Conservation (phyloP, 2,888 invertebrate species). For the Drosophila sordidapex region DNA sequence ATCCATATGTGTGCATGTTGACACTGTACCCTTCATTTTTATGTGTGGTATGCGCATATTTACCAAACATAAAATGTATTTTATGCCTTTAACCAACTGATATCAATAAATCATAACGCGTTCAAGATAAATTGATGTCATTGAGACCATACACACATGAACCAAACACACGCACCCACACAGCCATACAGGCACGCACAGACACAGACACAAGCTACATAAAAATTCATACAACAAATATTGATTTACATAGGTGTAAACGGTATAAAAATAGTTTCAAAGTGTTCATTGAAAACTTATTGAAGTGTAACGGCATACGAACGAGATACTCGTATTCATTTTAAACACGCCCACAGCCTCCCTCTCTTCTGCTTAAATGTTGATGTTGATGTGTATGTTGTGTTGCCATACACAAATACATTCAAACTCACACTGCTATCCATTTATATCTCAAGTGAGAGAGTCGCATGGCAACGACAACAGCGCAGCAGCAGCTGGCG, state of each 20-base stretch:
- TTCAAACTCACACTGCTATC: conserved; percentile 21
- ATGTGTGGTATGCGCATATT: conserved; percentile 38
- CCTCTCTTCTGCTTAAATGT: conserved; percentile 1
- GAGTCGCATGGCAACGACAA: conserved; percentile 30
- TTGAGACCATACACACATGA: conserved; percentile 25
- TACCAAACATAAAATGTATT: conserved; percentile 32
- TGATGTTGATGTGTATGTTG: conserved; percentile 7
- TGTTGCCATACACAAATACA: conserved; percentile 42
- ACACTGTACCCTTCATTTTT: conserved; percentile 1
- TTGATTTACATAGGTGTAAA: conserved; percentile 63
- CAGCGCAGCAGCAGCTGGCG: conserved; percentile 2
- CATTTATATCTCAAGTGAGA: conserved; percentile 45
- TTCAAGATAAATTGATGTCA: conserved; percentile 59
- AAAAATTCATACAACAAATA: conserved; percentile 32
- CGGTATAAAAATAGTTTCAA: conserved; percentile 78
- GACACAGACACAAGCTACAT: not conserved
- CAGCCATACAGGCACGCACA: conserved; percentile 3
- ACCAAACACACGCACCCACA: conserved; percentile 2
- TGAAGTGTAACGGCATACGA: conserved; percentile 68
- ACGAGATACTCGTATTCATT: conserved; percentile 66
- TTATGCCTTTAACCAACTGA: conserved; percentile 39
- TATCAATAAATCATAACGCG: conserved; percentile 62
- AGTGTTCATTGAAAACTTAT: conserved; percentile 77
- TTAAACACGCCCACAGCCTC: conserved; percentile 53
- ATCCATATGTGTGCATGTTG: not conserved